These are phyloP conservation scores for Caenorhabditis japonica DNA, from an alignment of 2,888 invertebrate genomes.

Conservation along the genomic window DNA sequence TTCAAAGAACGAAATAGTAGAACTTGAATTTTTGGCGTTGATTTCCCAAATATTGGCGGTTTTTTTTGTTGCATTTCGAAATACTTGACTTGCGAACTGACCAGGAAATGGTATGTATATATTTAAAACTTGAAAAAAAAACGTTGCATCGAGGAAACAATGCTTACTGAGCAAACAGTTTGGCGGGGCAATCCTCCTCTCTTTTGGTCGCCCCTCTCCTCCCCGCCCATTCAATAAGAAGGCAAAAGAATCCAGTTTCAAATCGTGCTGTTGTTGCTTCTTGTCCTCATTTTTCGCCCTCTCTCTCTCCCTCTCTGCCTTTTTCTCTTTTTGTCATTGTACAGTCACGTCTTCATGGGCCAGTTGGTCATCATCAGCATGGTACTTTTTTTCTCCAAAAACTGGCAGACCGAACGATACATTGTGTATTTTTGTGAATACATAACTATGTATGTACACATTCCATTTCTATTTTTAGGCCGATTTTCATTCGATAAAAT, in stretches of 20 bases:
- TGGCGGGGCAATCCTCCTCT: too few relatives aligned
- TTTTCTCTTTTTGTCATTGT: slow-evolving; percentile 15
- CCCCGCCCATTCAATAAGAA: slow-evolving; percentile 25
- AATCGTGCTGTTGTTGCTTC: slow-evolving; percentile 48
- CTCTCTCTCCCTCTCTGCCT: slow-evolving; percentile 14
- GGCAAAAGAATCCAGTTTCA: slow-evolving; percentile 44
- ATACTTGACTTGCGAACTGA: too few relatives aligned
- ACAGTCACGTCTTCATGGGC: slow-evolving; percentile 18
- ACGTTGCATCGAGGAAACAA: too few relatives aligned
- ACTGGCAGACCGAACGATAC: slow-evolving; percentile 17
- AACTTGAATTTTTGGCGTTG: too few relatives aligned
- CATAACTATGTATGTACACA: slow-evolving; percentile 28
- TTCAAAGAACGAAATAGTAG: too few relatives aligned
- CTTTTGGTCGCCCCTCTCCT: too few relatives aligned
- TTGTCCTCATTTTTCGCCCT: slow-evolving; percentile 46
- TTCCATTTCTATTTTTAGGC: slow-evolving; percentile 27
- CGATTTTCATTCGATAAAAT: background rate
- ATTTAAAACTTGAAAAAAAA: too few relatives aligned
- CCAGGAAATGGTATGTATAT: too few relatives aligned
- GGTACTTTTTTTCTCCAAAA: too few relatives aligned
- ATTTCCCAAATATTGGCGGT: too few relatives aligned
- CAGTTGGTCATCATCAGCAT: slow-evolving; percentile 6
- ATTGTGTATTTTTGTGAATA: slow-evolving; percentile 18
- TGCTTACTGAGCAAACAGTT: too few relatives aligned
- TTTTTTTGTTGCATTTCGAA: too few relatives aligned